Conservation (phyloP, 2,888 invertebrate species). For the Cheilosia pagana region DNA sequence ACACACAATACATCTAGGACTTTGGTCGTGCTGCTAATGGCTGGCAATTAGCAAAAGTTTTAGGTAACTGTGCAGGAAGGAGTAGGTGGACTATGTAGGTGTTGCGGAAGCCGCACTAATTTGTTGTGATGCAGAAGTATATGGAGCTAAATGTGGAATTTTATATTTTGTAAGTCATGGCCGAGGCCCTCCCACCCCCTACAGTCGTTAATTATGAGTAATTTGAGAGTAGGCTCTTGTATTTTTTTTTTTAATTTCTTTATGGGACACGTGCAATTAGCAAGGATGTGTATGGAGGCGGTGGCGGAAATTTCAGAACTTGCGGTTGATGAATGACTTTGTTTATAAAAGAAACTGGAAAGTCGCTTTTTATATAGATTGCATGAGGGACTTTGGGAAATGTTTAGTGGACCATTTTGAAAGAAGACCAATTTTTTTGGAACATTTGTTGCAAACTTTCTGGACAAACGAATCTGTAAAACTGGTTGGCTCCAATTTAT, state of each 20-base stretch:
- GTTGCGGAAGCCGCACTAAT: constrained; percentile 50
- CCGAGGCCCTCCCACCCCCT: not conserved
- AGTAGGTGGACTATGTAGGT: constrained; percentile 42
- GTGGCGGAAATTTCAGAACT: too few relatives aligned
- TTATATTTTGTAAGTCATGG: constrained; percentile 56
- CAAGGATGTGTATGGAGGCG: not conserved
- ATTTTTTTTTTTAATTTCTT: constrained; percentile 36
- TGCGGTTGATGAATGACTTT: too few relatives aligned
- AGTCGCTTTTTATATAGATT: too few relatives aligned
- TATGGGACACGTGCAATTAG: constrained; percentile 29
- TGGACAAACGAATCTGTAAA: too few relatives aligned
- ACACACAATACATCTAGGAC: not conserved
- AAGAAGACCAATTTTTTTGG: too few relatives aligned
- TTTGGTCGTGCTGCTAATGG: constrained; percentile 54
- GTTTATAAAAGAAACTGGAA: too few relatives aligned
- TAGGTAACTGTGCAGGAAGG: constrained; percentile 27
- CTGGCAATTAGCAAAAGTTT: constrained; percentile 63
- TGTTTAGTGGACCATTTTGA: too few relatives aligned
- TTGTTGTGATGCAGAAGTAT: not conserved
- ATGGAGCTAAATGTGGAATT: constrained; percentile 6
- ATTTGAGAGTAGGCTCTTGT: constrained; percentile 38
- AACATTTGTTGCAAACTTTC: too few relatives aligned
- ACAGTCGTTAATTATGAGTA: constrained; percentile 59
- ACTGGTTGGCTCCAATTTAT: too few relatives aligned
- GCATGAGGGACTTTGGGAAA: too few relatives aligned